These are phyloP conservation scores for Chrysolina haemoptera DNA, from an alignment of 2,888 invertebrate species.

Conservation along the genomic window DNA sequence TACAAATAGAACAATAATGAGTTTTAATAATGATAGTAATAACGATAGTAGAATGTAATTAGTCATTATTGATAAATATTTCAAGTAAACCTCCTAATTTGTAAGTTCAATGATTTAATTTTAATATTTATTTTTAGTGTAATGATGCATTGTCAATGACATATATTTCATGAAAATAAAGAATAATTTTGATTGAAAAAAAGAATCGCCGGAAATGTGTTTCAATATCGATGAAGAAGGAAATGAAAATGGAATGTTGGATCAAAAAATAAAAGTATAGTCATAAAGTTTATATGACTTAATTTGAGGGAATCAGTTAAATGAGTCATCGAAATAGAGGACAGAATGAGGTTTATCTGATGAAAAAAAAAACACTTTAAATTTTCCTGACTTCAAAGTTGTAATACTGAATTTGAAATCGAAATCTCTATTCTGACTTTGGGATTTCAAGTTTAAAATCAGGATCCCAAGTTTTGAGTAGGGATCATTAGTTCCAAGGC, in stretches of 20 bases:
- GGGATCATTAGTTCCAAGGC: too few relatives aligned
- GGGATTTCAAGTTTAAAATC: too few relatives aligned
- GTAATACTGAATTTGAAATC: too few relatives aligned
- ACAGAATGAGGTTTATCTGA: too few relatives aligned
- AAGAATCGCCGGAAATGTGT: neutral
- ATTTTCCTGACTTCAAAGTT: too few relatives aligned
- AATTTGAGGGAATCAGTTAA: too few relatives aligned
- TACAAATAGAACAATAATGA: conserved; percentile 1
- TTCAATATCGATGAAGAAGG: neutral
- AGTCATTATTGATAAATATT: conserved; percentile 1
- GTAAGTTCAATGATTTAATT: neutral
- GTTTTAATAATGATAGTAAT: conserved; percentile 2
- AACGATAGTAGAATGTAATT: conserved; percentile 4
- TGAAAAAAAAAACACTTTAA: too few relatives aligned
- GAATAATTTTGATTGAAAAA: conserved; percentile 12
- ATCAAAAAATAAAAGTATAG: too few relatives aligned
- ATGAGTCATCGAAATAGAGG: too few relatives aligned
- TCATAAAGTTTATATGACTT: too few relatives aligned
- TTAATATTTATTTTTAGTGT: conserved; percentile 11
- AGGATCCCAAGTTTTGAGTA: too few relatives aligned
- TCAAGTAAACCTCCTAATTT: neutral
- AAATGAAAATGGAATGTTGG: neutral
- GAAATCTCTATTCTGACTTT: too few relatives aligned
- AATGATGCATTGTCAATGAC: neutral
- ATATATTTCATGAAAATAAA: neutral